Percentiles rank a stretch among this genome's conserved stretches.
These are phyloP conservation scores for Melanocharis versteri DNA, from an alignment of 2,113 vertebrate species.

Conservation along the genomic window DNA sequence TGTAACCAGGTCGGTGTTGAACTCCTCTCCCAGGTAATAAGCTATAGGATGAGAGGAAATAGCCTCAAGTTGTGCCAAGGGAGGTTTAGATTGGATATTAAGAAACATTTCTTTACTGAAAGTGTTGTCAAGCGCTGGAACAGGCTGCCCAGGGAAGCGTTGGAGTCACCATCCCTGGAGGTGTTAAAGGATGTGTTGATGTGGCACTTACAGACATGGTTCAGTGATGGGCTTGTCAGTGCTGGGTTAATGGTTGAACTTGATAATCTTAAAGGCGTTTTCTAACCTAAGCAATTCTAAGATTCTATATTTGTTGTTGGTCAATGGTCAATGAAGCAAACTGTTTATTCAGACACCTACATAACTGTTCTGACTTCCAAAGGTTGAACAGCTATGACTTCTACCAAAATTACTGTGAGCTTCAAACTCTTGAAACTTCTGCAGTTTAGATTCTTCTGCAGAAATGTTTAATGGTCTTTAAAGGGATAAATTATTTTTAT, in stretches of 20 bases:
- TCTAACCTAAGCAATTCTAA: not conserved
- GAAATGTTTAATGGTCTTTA: not conserved
- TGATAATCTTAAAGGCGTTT: not conserved
- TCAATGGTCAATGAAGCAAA: not conserved
- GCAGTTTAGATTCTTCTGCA: not conserved
- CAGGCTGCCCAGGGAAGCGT: not conserved
- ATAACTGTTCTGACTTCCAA: not conserved
- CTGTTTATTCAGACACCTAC: not conserved
- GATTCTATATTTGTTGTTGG: not conserved
- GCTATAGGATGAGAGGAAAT: not conserved
- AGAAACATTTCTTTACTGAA: not conserved
- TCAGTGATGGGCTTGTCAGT: not conserved
- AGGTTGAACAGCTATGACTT: not conserved
- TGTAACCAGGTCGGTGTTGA: fast-evolving
- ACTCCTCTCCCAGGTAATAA: not conserved
- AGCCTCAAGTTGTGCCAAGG: not conserved
- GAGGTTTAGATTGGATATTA: not conserved
- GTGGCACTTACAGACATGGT: not conserved
- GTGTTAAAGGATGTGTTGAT: not conserved
- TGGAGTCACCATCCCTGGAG: not conserved
- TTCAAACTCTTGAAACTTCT: not conserved
- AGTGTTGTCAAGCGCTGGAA: fast-evolving
- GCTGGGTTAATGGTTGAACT: not conserved
- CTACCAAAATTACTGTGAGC: not conserved
- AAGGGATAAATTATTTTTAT: not conserved